phyloP scores from a whole-genome alignment of 2,888 invertebrate genomes.

The Acleris literana region DNA sequence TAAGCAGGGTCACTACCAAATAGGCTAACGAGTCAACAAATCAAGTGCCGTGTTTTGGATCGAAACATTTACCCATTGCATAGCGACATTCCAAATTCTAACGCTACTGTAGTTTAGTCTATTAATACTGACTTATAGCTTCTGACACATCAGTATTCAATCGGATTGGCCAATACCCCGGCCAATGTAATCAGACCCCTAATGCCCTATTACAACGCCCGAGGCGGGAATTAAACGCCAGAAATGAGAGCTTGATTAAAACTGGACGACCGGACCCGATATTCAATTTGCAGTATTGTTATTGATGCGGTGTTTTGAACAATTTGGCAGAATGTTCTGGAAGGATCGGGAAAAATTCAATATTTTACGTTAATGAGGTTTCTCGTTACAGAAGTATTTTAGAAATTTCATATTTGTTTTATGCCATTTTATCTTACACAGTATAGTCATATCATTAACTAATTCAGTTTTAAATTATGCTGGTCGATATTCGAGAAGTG shows the following conservation, averaged over 20 bases:
- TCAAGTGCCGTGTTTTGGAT: neutral
- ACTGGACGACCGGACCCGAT: constrained; percentile 16
- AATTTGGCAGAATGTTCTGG: neutral
- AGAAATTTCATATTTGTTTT: no score
- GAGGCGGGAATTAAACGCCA: constrained; percentile 12
- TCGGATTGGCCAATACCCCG: constrained; percentile 13
- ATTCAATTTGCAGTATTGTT: constrained; percentile 29
- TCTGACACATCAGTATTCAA: constrained; percentile 30
- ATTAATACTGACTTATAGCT: constrained; percentile 24
- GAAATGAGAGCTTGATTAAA: constrained; percentile 18
- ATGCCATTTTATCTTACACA: no score
- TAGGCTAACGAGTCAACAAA: no score
- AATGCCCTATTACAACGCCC: constrained; percentile 12
- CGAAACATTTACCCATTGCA: no score
- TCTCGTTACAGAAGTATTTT: no score
- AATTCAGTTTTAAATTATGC: no score
- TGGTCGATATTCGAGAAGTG: no score
- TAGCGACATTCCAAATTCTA: constrained; percentile 5
- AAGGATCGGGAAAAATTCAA: no score
- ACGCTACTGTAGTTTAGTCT: constrained; percentile 6
- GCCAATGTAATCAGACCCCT: constrained; percentile 15
- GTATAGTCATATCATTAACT: no score
- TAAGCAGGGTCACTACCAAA: no score
- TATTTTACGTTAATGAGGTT: no score
- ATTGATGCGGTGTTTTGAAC: constrained; percentile 16